These are phyloP conservation scores for Cettia cetti DNA, from an alignment of 2,113 vertebrate genomes.

Conservation along the genomic window DNA sequence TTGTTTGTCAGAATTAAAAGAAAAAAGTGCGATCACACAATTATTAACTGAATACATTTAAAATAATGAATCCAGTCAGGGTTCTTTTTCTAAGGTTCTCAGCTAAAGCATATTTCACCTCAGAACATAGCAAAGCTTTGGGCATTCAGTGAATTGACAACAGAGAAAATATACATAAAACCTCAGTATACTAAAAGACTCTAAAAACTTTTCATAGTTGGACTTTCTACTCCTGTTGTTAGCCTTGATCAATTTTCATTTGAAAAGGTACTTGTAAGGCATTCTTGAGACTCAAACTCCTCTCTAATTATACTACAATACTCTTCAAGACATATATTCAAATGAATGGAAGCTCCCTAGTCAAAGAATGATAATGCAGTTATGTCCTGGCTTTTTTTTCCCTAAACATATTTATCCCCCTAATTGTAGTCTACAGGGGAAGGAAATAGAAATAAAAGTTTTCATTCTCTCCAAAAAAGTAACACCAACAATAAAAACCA, in stretches of 20 bases:
- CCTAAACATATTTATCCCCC: not conserved
- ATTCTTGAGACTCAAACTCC: not conserved
- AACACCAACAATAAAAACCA: fast-evolving
- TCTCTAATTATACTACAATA: slow-evolving; percentile 5
- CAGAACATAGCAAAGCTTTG: not conserved
- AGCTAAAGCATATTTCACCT: not conserved
- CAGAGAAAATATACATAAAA: not conserved
- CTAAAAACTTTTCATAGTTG: not conserved
- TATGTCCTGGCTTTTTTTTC: not conserved
- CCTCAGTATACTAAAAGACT: not conserved
- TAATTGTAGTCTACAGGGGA: not conserved
- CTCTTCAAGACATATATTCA: not conserved
- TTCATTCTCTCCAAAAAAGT: not conserved
- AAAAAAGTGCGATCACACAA: not conserved
- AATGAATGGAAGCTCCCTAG: not conserved
- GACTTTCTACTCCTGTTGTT: slow-evolving; percentile 3
- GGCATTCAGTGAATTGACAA: not conserved
- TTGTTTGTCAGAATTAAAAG: not conserved
- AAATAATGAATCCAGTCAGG: not conserved
- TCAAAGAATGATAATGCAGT: not conserved
- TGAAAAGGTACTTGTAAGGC: slow-evolving; percentile 3
- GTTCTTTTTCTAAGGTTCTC: not conserved
- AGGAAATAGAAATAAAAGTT: slow-evolving; percentile 5
- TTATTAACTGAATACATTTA: not conserved
- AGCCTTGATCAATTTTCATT: not conserved